Base-by-base conservation (phyloP, 2,888 invertebrate genomes). In the Tortricodes alternella region DNA sequence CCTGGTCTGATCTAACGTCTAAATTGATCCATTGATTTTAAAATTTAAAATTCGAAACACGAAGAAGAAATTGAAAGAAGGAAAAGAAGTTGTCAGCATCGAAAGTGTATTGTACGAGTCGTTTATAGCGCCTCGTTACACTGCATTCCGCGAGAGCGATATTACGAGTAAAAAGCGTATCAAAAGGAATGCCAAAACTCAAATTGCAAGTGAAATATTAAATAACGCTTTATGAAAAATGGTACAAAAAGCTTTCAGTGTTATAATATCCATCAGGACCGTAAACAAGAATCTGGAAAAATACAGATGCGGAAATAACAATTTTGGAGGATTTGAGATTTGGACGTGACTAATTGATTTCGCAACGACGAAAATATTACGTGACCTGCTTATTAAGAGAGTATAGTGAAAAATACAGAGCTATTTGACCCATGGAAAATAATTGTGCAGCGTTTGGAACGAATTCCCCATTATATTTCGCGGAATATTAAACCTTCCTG, bases 321-420 rank as follows among this genome's bases (percentile, higher is more conserved):
- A 39, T 39, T 53, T 8, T 8, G 19, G 32, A 8, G 15, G 53
- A 32, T 46, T 53, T 53, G 23, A 16, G 46, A 29, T 53, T 46
- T 46, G 21, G 38, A 37, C 46, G 29, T 29, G 53, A 53, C 46
- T 53, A 53, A 53, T 46, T 46, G 46, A 29, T 46, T 29, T 32
- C 46, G 21, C 29, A 15, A 23, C 46, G 19, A 37, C 11, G 38
- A 34, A 7, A 7, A 7, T 1, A 9, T 2, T 21, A 46, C 53
- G 46, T 53, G 53, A 18, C 38, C 9, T 6, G 46, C 38, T 18
- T 24, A 21, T 6, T 8, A 16, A 37, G 7, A 18, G 16, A 16
- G 21, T 11, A 8, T 34, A 4, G 15, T 8, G 16, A 37, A 38
- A 6, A 8, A 4, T 34, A 13, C 13, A 7, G 39, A 19, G 7